Base-by-base conservation (phyloP, 2,888 invertebrate genomes). In the Ctenicera cuprea region DNA sequence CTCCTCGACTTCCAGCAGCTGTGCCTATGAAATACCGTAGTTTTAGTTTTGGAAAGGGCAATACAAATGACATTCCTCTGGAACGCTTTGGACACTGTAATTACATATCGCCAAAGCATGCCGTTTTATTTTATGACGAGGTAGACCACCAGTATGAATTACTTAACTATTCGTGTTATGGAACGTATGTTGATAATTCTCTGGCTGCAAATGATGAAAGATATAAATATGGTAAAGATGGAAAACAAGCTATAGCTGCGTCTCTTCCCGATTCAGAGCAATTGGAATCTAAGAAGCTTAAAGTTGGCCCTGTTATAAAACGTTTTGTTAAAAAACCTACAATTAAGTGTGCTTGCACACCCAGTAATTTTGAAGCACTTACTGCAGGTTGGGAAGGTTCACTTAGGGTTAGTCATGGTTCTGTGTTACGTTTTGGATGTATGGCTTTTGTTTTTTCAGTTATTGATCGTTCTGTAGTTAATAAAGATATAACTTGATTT, bases 81-180 rank as follows among this genome's bases (percentile, higher is more conserved):
- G 89, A 89, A 43, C 85, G 87, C 75, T 91, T 92, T 80, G 95
- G 92, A 64, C 90, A 90, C 84, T 96, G 93, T 84, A 91, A 88
- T 84, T 94, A 88, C 83, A 90, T 93, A 52, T 93, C 94, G 0
- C 88, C 91, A 0, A 91, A 91, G 76, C 96, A 96, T 86, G 95
- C 96, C 9, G 90, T 93, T 62, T 93, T 96, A 77, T 96, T 95
- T 86, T 94, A 91, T 83, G 96, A 96, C 83, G 94, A 95, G 90
- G 94, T 94, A 84, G 84, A 94, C 14, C 92, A 93, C 69, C 93
- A 94, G 81, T 97, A 94, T 87, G 98, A 98, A 88, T 88, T 98
- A 83, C 91, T 98, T 76, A 98, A 98, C 89, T 98, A 97, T 88
- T 96, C 96, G 33, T 94, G 95, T 85, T 92, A 92, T 85, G 97